Evolutionary conservation across 2,797 vertebrate genomes (phyloP).

Genomic region (Adelosebastes latens): DNA sequence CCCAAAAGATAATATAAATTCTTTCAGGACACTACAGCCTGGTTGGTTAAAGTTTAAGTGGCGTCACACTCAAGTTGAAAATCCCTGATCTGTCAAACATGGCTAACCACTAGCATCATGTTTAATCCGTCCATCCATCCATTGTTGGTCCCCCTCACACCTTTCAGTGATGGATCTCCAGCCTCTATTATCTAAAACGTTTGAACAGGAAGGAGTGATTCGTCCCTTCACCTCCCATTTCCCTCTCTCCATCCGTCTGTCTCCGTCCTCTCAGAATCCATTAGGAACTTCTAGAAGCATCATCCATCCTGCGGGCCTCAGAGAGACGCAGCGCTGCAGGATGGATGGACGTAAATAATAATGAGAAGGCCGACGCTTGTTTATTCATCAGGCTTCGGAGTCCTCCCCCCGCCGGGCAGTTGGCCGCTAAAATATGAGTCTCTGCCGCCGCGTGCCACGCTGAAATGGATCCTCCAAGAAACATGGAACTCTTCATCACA

Average conservation of each 20-base stretch:
- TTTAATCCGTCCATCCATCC: slow-evolving; percentile 1
- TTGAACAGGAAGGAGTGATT: slow-evolving; percentile 27
- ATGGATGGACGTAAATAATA: slow-evolving; percentile 66
- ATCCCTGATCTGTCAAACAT: background rate
- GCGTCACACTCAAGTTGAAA: background rate
- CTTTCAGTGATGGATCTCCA: slow-evolving; percentile 33
- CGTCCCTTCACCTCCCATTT: slow-evolving; percentile 28
- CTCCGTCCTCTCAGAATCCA: slow-evolving; percentile 43
- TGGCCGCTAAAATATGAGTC: slow-evolving; percentile 67
- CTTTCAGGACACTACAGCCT: background rate
- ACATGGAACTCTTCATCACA: slow-evolving; percentile 68
- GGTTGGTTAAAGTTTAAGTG: background rate
- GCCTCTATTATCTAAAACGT: slow-evolving; percentile 39
- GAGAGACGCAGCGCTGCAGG: background rate
- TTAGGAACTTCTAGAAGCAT: slow-evolving; percentile 41
- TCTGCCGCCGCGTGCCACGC: slow-evolving; percentile 17
- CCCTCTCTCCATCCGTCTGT: slow-evolving; percentile 25
- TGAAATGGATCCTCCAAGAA: slow-evolving; percentile 65
- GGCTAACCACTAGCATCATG: background rate
- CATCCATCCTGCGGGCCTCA: slow-evolving; percentile 41
- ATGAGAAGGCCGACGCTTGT: slow-evolving; percentile 54
- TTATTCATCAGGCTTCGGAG: slow-evolving; percentile 61
- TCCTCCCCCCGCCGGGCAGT: slow-evolving; percentile 31
- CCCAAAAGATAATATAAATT: background rate
- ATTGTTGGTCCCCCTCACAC: background rate